Conservation (phyloP, 53 echinoderm and acorn worm genomes). For the Antedon mediterranea region DNA sequence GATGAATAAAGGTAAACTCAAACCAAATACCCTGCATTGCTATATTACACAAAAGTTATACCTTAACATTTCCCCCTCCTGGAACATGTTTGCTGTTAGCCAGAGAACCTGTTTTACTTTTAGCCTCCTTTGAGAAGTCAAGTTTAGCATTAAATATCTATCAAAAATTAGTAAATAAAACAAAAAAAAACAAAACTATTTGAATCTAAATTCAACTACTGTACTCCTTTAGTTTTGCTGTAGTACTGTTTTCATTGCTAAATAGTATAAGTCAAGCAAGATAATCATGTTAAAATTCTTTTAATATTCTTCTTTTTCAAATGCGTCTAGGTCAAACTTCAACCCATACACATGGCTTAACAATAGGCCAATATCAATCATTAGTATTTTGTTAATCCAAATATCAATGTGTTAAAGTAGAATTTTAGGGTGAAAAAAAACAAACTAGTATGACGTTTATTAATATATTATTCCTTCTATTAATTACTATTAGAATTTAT, state of each 20-base stretch:
- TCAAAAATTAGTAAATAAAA: background rate
- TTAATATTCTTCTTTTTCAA: too few species aligned
- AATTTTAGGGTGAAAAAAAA: too few species aligned
- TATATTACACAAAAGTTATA: background rate
- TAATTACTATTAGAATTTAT: too few species aligned
- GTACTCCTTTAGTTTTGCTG: too few species aligned
- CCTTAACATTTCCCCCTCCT: constrained; percentile 83
- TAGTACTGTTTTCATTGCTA: background rate
- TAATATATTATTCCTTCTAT: too few species aligned
- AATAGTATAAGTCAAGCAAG: background rate
- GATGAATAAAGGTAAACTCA: background rate
- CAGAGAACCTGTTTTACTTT: constrained; percentile 72
- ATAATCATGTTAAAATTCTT: constrained; percentile 1
- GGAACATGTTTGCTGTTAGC: constrained; percentile 66
- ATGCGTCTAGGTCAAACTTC: too few species aligned
- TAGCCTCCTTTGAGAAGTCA: constrained; percentile 56
- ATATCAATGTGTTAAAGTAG: too few species aligned
- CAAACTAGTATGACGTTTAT: too few species aligned
- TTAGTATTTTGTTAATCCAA: too few species aligned
- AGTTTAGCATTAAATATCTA: constrained; percentile 42
- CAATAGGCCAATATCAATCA: too few species aligned
- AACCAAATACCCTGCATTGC: background rate
- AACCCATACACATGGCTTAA: too few species aligned
- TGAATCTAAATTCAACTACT: background rate
- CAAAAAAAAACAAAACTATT: background rate